Evolutionary conservation across 2,113 vertebrate species (phyloP).

Genomic region (Lepidothrix coronata): DNA sequence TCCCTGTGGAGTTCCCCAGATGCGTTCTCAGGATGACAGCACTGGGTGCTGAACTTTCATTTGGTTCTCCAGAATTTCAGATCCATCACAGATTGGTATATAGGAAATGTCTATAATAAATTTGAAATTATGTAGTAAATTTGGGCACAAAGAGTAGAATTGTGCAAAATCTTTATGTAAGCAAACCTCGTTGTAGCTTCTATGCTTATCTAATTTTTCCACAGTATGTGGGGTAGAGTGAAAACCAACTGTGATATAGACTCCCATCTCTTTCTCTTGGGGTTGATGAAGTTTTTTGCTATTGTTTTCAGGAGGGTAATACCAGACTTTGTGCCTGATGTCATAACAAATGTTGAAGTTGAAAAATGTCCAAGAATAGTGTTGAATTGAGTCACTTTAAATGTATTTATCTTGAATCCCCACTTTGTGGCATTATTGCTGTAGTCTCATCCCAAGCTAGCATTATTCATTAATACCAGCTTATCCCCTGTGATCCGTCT

Average conservation of each 20-base stretch:
- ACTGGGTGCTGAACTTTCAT: not conserved
- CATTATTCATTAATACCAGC: constrained; percentile 17
- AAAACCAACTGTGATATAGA: not conserved
- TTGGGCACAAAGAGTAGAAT: not conserved
- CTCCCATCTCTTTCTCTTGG: not conserved
- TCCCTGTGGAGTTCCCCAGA: not conserved
- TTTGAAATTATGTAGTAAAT: not conserved
- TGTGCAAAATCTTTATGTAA: not conserved
- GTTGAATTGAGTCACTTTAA: constrained; percentile 7
- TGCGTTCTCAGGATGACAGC: not conserved
- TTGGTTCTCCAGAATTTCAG: not conserved
- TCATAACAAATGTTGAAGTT: not conserved
- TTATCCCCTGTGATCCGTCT: constrained; percentile 25
- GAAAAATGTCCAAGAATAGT: constrained; percentile 5
- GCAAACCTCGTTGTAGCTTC: not conserved
- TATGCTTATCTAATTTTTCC: not conserved
- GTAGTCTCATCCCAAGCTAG: not conserved
- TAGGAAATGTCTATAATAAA: not conserved
- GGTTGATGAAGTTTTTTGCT: not conserved
- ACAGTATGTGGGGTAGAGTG: not conserved
- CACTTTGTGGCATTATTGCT: constrained; percentile 6
- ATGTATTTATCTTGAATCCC: constrained; percentile 31
- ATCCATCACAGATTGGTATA: not conserved
- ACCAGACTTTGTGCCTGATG: not conserved
- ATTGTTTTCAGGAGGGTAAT: not conserved